phyloP scores from a whole-genome alignment of 2,113 vertebrate genomes.

The Choloepus hoffmanni region DNA sequence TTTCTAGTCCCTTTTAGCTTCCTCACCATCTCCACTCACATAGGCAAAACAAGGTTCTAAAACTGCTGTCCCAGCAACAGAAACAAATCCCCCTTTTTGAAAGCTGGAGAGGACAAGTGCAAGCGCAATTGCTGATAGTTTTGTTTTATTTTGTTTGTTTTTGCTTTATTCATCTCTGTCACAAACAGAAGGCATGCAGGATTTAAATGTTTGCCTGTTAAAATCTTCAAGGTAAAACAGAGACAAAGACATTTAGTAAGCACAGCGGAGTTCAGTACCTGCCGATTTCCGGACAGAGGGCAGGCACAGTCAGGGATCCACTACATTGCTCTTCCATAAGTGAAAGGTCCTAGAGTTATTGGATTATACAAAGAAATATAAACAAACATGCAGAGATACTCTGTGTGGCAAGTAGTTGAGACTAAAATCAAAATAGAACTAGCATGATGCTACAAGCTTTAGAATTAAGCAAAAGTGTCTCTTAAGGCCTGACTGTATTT shows the following conservation, averaged over 20 bases:
- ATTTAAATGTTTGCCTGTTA: background rate
- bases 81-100: background rate
- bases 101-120: background rate
- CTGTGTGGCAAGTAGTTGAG: background rate
- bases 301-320: fast-evolving
- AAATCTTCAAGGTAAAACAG: background rate
- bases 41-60: background rate
- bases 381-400: background rate
- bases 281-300: background rate
- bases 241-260: background rate
- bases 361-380: background rate
- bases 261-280: background rate
- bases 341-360: background rate
- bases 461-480: background rate
- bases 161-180: background rate
- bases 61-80: background rate
- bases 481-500: too few species aligned
- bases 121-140: background rate
- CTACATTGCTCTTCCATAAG: background rate
- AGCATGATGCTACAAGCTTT: background rate
- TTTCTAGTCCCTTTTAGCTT: background rate
- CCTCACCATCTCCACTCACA: background rate
- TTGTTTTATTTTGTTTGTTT: background rate
- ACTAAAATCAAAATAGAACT: background rate
- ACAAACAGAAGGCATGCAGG: background rate